Evolutionary conservation across 2,113 vertebrate species (phyloP).

Genomic region (Brachionichthys hirsutus): DNA sequence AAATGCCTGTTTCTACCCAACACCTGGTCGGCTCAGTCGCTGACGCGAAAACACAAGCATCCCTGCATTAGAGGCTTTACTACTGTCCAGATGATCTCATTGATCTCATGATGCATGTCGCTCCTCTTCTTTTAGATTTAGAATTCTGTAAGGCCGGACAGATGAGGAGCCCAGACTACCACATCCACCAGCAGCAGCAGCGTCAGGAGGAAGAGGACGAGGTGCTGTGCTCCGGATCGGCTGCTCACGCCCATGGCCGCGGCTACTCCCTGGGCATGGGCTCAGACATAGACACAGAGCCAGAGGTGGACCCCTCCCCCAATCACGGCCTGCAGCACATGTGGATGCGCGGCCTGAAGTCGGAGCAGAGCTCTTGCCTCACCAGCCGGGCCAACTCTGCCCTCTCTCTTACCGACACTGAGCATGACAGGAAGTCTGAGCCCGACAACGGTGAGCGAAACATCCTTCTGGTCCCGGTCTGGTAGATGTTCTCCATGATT

Average conservation of each 20-base stretch:
- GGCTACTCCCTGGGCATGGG: conserved; percentile 87
- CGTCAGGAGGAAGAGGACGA: conserved; percentile 68
- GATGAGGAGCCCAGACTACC: conserved; percentile 86
- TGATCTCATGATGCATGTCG: conserved; percentile 29
- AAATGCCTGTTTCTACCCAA: conserved; percentile 39
- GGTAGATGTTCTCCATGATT: conserved; percentile 15
- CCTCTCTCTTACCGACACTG: conserved; percentile 93
- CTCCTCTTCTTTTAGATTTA: conserved; percentile 77
- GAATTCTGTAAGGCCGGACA: conserved; percentile 89
- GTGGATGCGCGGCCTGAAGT: conserved; percentile 94
- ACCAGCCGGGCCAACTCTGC: conserved; percentile 95
- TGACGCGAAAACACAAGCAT: conserved; percentile 41
- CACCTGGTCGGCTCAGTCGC: conserved; percentile 53
- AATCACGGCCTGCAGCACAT: conserved; percentile 88
- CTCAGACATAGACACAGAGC: conserved; percentile 90
- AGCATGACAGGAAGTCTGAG: conserved; percentile 95
- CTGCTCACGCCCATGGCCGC: conserved; percentile 70
- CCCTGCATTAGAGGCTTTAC: conserved; percentile 38
- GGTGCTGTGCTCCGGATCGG: conserved; percentile 75
- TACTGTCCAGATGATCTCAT: conserved; percentile 16
- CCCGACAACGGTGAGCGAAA: conserved; percentile 89
- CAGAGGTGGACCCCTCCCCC: conserved; percentile 86
- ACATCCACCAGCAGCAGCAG: conserved; percentile 69
- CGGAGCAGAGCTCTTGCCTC: conserved; percentile 92
- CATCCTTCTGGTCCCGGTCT: neutral